Percentiles rank a stretch among this genome's conserved stretches.
phyloP scores from a whole-genome alignment of 2,113 vertebrate genomes.

The Gallinago jamesoni region DNA sequence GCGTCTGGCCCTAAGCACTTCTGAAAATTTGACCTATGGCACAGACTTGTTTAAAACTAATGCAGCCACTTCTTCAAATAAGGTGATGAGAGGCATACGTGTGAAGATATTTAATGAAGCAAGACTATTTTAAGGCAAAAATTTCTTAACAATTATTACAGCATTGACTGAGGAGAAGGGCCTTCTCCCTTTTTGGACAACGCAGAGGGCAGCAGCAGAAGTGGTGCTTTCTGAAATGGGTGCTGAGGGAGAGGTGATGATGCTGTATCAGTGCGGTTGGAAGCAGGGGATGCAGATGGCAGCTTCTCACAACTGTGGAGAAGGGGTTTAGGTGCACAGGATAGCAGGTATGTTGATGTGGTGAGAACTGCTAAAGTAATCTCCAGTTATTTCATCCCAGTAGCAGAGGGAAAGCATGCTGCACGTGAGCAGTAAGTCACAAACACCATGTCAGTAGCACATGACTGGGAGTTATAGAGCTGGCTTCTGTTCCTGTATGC shows the following conservation, averaged over 20 bases:
- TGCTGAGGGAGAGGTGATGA: neutral
- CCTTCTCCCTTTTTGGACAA: neutral
- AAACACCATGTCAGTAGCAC: neutral
- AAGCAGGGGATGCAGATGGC: neutral
- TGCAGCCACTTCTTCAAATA: neutral
- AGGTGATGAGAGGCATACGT: fast-evolving
- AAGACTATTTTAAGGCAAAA: neutral
- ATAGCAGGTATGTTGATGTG: neutral
- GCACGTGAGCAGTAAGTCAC: neutral
- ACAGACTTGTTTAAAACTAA: neutral
- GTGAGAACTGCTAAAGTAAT: neutral
- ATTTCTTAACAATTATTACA: neutral
- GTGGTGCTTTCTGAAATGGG: neutral
- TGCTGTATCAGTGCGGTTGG: fast-evolving
- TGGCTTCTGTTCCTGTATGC: neutral
- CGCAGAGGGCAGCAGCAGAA: neutral
- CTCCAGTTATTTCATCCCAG: neutral
- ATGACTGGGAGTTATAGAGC: neutral
- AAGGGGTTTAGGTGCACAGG: neutral
- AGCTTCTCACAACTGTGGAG: neutral
- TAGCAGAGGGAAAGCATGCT: neutral
- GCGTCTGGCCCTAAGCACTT: neutral
- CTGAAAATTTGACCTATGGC: neutral
- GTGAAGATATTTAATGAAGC: neutral
- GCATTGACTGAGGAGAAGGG: neutral